Evolutionary conservation across 2,113 vertebrate species (phyloP), one percentile per base, ranked within the genome.

Genomic region (Epinephelus fuscoguttatus): DNA sequence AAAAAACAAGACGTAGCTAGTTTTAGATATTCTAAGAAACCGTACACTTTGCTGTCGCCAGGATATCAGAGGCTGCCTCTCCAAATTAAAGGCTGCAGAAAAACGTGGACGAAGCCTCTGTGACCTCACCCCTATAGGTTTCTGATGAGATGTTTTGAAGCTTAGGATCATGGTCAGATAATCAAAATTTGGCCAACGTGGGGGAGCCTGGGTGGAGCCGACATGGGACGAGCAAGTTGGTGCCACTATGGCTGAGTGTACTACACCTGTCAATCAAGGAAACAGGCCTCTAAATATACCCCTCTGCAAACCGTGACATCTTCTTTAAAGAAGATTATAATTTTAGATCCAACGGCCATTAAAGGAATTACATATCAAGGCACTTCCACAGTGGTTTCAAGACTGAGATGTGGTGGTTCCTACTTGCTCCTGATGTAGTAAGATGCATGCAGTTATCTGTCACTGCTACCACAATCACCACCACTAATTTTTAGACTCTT

Each of bases 21-120:
- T 57, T 70, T 61, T 59, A 56, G 80, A 82, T 52, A 53, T 85
- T 80, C 30, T 56, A 30, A 87, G 56, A 70, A 76, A 88, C 70
- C 40, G 62, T 76, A 67, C 45, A 67, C 42, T 59, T 57, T 47
- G 53, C 68, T 84, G 55, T 33, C 73, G 64, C 27, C 75, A 75
- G 42, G 52, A 64, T 75, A 84, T 84, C 85, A 56, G 66, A 66
- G 83, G 60, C 57, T 71, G 53, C 27, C 11, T 61, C 42, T 42
- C 60, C 60, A 86, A 89, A 93, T 93, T 86, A 93, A 84, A 92
- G 91, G 83, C 80, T 86, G 63, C 3, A 63, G 60, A 78, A 75
- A 73, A 84, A 73, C 4, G 50, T 63, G 70, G 40, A 83, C 18
- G 52, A 9, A 53, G 70, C 63, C 45, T 84, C 59, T 14, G 68